Evolutionary conservation across 2,113 vertebrate species (phyloP).

Genomic region (Poecilia latipinna): DNA sequence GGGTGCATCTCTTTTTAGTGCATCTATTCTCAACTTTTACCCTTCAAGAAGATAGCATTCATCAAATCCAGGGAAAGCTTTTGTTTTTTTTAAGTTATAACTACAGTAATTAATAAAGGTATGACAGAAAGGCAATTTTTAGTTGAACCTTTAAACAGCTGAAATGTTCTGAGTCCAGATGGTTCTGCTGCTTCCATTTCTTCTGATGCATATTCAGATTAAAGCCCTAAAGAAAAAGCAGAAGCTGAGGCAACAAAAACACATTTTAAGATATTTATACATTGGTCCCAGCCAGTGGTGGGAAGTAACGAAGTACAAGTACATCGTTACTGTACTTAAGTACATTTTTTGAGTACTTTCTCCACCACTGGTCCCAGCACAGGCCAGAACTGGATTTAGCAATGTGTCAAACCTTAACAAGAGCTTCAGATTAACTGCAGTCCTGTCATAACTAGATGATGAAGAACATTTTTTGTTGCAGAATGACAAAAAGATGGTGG

Average conservation of each 20-base stretch:
- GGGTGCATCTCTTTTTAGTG: too few species aligned
- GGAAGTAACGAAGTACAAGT: too few species aligned
- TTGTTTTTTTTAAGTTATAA: too few species aligned
- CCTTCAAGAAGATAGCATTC: too few species aligned
- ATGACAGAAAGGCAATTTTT: too few species aligned
- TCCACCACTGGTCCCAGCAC: background rate
- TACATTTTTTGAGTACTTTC: too few species aligned
- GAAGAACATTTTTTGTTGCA: slow-evolving; percentile 4
- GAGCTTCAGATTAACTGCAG: background rate
- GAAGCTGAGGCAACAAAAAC: slow-evolving; percentile 14
- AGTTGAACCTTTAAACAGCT: too few species aligned
- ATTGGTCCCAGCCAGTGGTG: background rate
- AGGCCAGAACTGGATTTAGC: slow-evolving; percentile 4
- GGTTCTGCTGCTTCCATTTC: background rate
- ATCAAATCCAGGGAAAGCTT: too few species aligned
- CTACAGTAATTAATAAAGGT: too few species aligned
- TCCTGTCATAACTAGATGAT: slow-evolving; percentile 5
- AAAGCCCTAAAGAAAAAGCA: slow-evolving; percentile 1
- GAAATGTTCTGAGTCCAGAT: background rate
- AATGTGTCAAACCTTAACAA: slow-evolving; percentile 21
- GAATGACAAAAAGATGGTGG: background rate
- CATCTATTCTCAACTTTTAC: too few species aligned
- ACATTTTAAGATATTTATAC: slow-evolving; percentile 37
- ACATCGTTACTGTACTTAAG: too few species aligned
- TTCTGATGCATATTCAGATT: slow-evolving; percentile 12